phyloP scores from a whole-genome alignment of 2,797 vertebrate species.

The Ispidina lecontei region DNA sequence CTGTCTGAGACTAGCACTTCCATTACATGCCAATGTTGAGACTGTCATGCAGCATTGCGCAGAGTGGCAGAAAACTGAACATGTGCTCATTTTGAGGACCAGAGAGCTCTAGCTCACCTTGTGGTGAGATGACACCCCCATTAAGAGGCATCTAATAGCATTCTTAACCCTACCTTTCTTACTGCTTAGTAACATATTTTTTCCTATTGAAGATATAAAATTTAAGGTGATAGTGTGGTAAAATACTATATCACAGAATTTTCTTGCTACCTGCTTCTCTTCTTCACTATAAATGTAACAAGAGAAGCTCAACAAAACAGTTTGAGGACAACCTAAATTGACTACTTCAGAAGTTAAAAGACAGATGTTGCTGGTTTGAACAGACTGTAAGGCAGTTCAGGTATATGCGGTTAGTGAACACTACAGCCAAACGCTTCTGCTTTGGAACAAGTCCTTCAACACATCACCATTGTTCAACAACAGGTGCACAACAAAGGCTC shows the following conservation, averaged over 20 bases:
- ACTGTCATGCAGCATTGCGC: background rate
- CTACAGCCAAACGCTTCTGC: background rate
- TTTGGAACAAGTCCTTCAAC: background rate
- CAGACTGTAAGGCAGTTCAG: background rate
- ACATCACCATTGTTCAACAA: rapidly evolving
- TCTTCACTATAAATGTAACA: background rate
- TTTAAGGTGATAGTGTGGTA: background rate
- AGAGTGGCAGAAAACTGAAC: background rate
- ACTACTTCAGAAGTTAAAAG: background rate
- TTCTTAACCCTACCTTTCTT: background rate
- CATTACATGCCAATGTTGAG: background rate
- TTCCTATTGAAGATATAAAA: background rate
- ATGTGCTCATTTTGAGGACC: too few relatives aligned
- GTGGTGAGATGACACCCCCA: background rate
- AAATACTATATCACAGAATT: background rate
- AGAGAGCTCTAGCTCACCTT: background rate
- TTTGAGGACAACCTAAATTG: background rate
- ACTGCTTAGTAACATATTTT: background rate
- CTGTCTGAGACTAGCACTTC: background rate
- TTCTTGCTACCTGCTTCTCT: background rate
- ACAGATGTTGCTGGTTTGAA: background rate
- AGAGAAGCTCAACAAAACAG: background rate
- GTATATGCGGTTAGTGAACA: background rate
- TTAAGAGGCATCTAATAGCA: background rate
- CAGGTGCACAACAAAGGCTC: background rate